These are phyloP conservation scores for Ciconia stormi DNA, from an alignment of 2,113 vertebrate species.

Conservation along the genomic window DNA sequence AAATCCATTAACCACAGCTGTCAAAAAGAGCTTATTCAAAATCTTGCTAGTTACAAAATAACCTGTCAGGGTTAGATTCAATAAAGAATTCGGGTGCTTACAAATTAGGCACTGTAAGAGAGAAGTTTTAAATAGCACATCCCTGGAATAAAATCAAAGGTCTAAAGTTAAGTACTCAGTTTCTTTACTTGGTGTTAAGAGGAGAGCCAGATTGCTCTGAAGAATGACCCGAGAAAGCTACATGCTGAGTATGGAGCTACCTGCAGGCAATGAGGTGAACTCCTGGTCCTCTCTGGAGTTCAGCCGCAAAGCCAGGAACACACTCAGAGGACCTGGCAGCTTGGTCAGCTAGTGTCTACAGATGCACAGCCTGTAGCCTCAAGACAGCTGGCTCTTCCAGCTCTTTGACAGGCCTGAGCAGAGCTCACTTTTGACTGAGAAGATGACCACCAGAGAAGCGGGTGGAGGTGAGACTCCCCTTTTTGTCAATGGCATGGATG, in stretches of 20 bases:
- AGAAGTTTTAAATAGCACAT: background rate
- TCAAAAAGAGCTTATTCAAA: conserved; percentile 28
- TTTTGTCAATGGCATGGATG: background rate
- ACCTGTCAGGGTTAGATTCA: background rate
- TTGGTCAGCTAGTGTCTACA: background rate
- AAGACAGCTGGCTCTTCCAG: background rate
- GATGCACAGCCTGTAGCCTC: background rate
- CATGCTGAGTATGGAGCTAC: background rate
- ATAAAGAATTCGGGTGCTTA: conserved; percentile 31
- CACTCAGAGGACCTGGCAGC: background rate
- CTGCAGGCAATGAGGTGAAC: background rate
- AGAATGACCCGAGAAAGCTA: background rate
- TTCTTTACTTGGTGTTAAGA: background rate
- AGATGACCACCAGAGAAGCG: background rate
- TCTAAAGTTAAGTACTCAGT: background rate
- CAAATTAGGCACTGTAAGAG: background rate
- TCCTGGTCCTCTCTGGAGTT: background rate
- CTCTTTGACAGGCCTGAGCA: background rate
- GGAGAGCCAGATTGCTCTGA: background rate
- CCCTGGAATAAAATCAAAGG: conserved; percentile 35
- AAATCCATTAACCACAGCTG: conserved; percentile 44
- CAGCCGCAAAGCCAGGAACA: background rate
- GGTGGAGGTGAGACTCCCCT: background rate
- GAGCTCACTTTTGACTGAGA: background rate
- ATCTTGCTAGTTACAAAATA: conserved; percentile 28